These are phyloP conservation scores for Astyanax mexicanus DNA, from an alignment of 2,797 vertebrate species.

Conservation along the genomic window DNA sequence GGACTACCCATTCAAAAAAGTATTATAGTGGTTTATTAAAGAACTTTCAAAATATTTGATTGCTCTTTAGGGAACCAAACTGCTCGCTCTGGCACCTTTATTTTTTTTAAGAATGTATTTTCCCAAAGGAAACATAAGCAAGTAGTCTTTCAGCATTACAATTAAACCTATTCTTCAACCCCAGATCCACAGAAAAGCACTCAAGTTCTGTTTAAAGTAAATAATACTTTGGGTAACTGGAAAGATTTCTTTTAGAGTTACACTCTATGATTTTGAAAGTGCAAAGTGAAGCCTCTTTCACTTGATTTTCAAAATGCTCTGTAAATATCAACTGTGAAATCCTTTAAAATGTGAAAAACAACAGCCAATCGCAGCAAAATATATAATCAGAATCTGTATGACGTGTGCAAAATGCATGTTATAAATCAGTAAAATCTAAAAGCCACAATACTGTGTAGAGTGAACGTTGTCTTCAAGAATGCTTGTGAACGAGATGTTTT, in stretches of 20 bases:
- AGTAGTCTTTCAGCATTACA: slow-evolving; percentile 9
- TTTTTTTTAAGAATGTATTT: too few species aligned
- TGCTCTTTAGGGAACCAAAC: neutral
- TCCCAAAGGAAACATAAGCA: too few species aligned
- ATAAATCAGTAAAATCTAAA: neutral
- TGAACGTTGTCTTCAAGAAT: neutral
- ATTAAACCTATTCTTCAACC: slow-evolving; percentile 19
- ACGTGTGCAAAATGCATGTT: neutral
- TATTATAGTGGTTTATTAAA: neutral
- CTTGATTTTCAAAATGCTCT: neutral
- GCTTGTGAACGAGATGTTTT: neutral
- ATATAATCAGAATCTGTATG: neutral
- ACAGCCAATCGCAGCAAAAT: neutral
- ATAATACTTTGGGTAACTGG: neutral
- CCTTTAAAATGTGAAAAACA: neutral
- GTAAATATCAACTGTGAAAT: too few species aligned
- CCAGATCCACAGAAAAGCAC: slow-evolving; percentile 9
- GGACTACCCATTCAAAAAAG: too few species aligned
- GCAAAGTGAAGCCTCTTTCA: neutral
- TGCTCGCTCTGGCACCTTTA: too few species aligned
- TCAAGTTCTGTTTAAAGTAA: neutral
- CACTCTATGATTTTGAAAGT: neutral
- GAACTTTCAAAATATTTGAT: neutral
- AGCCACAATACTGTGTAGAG: neutral
- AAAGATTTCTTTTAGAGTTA: slow-evolving; percentile 8